Evolutionary conservation across 2,888 invertebrate species (phyloP), one percentile per base, ranked within the genome.

Genomic region (Poecilobothrus nobilitatus): DNA sequence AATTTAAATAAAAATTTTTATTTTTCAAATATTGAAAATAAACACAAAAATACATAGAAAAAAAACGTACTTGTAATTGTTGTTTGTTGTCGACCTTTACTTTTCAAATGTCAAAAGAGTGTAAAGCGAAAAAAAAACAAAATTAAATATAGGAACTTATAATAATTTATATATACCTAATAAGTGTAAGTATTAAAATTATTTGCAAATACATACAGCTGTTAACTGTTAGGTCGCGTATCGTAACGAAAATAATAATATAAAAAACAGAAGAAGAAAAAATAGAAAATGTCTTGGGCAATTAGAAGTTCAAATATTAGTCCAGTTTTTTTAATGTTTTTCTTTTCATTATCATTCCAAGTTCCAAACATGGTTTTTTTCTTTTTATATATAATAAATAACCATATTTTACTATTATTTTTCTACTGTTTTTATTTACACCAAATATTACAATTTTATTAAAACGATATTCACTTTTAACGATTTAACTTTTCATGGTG

Each of bases 171-270:
- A n/a, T n/a, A n/a, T n/a, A n/a, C n/a, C n/a, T 63, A 67, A 65
- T n/a, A 67, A 67, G 5, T 27, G 27, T 27, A 27, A 33, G 22
- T 20, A 68, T 33, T 44, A 61, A 53, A 33, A 61, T 66, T 53
- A 65, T 33, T 33, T 37, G 33, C 65, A 65, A 65, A 65, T 37
- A 65, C 34, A 65, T 15, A 65, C 33, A 37, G 33, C n/a, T 67
- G 53, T 68, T 53, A 22, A 33, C 67, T 53, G 22, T 18, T 53
- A 27, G 27, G 15, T 44, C 53, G 27, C 61, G 53, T 18, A 44
- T 65, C 65, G 27, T 5, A 27, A 27, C 27, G 12, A 20, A 66
- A 9, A 18, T 20, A 27, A 65, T 65, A 27, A 15, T 8, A n/a
- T n/a, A 18, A 34, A n/a, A 66, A 66, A 34, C 5, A 27, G 27